These are phyloP conservation scores for Rotaria macrura DNA, from an alignment of 2,888 invertebrate species.

Conservation along the genomic window DNA sequence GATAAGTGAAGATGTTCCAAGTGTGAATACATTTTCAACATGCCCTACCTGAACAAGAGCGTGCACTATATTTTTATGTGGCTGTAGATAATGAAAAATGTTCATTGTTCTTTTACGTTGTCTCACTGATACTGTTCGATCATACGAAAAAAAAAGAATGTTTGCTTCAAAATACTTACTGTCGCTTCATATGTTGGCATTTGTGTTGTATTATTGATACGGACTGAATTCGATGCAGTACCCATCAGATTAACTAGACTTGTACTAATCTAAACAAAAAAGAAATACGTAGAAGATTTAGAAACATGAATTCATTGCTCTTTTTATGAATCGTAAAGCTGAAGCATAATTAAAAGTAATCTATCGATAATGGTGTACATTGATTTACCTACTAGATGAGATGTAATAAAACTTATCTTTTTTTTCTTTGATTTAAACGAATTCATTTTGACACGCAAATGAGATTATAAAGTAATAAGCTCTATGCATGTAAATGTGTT, in stretches of 20 bases:
- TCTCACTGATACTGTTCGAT: background rate
- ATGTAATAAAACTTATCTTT: background rate
- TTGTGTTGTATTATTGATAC: background rate
- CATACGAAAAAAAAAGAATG: background rate
- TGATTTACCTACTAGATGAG: background rate
- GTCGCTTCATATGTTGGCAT: background rate
- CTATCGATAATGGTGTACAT: background rate
- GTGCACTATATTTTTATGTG: no score
- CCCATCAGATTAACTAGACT: background rate
- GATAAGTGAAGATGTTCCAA: no score
- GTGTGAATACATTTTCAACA: background rate
- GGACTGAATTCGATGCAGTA: background rate
- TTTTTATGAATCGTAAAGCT: background rate
- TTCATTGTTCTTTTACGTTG: no score
- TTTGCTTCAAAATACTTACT: background rate
- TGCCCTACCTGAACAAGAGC: background rate
- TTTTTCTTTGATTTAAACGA: background rate
- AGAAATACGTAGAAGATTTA: background rate
- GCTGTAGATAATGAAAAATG: no score
- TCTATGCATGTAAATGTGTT: background rate
- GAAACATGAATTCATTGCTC: background rate
- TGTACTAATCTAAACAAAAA: conserved; percentile 16
- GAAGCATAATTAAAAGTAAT: background rate
- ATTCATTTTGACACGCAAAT: background rate
- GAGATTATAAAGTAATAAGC: background rate